phyloP scores from a whole-genome alignment of 2,113 vertebrate genomes.

The Podiceps cristatus region DNA sequence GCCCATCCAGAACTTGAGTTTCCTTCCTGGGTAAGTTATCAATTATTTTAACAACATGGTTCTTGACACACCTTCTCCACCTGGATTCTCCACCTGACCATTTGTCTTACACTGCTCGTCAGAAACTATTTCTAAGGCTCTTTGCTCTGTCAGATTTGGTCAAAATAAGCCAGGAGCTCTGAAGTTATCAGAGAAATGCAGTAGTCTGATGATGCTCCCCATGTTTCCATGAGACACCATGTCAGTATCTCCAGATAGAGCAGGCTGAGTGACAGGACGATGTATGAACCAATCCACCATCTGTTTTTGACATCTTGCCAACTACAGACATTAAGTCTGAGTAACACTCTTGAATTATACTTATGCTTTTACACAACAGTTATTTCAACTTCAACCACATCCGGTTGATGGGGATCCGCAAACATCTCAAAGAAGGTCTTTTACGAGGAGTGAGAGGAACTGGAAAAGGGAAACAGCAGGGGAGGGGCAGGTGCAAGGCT shows the following conservation, averaged over 20 bases:
- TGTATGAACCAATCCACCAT: not conserved
- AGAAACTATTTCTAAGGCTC: not conserved
- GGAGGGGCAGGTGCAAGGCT: not conserved
- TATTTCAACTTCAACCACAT: not conserved
- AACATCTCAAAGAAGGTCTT: not conserved
- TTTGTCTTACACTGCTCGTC: not conserved
- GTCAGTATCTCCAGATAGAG: not conserved
- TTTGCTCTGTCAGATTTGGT: not conserved
- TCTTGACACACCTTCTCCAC: not conserved
- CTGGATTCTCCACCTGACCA: not conserved
- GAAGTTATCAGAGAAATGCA: not conserved
- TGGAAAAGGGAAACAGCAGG: not conserved
- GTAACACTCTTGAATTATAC: not conserved
- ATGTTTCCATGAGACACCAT: not conserved
- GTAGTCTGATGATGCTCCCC: not conserved
- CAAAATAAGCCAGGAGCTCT: not conserved
- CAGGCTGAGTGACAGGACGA: not conserved
- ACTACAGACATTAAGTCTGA: not conserved
- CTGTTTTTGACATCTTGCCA: not conserved
- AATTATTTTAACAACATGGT: not conserved
- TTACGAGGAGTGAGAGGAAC: fast-evolving
- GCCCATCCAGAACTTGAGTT: not conserved
- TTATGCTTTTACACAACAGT: not conserved
- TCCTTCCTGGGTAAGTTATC: not conserved
- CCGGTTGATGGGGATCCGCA: not conserved